phyloP scores from a whole-genome alignment of 92 coral and sea anemone genomes.

The Diadumene lineata region DNA sequence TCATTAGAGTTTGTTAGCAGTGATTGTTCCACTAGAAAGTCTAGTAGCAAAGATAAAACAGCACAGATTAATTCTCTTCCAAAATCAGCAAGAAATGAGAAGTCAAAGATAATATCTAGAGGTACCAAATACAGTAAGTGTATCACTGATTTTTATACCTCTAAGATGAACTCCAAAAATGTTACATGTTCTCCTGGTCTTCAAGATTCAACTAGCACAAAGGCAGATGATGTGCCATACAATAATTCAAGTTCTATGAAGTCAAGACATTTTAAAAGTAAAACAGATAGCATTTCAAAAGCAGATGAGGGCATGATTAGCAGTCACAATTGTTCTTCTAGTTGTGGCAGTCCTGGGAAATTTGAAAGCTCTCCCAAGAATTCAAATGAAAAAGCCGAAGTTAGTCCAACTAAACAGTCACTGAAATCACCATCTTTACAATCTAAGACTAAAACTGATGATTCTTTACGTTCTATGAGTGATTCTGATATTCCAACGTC shows the following conservation, averaged over 20 bases:
- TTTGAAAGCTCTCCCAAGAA: too few relatives aligned
- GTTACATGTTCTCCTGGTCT: neutral
- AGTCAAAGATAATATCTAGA: too few relatives aligned
- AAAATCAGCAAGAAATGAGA: neutral
- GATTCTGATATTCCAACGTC: too few relatives aligned
- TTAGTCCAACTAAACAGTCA: too few relatives aligned
- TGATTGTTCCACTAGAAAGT: neutral
- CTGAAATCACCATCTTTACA: too few relatives aligned
- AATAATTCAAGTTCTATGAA: neutral
- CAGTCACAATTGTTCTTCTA: too few relatives aligned
- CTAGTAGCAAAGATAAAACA: neutral
- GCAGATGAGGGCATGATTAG: neutral
- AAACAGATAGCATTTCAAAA: neutral
- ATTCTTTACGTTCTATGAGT: too few relatives aligned
- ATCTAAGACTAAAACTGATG: too few relatives aligned
- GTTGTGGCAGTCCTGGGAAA: too few relatives aligned
- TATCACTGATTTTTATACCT: neutral
- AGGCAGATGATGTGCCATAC: neutral
- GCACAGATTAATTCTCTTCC: neutral
- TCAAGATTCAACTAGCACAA: neutral
- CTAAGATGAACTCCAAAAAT: neutral
- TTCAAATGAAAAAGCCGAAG: too few relatives aligned
- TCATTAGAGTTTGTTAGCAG: neutral
- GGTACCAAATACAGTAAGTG: neutral
- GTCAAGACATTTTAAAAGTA: neutral